These are phyloP conservation scores for Arctocebus calabarensis DNA, from an alignment of 2,797 vertebrate genomes.

Conservation along the genomic window DNA sequence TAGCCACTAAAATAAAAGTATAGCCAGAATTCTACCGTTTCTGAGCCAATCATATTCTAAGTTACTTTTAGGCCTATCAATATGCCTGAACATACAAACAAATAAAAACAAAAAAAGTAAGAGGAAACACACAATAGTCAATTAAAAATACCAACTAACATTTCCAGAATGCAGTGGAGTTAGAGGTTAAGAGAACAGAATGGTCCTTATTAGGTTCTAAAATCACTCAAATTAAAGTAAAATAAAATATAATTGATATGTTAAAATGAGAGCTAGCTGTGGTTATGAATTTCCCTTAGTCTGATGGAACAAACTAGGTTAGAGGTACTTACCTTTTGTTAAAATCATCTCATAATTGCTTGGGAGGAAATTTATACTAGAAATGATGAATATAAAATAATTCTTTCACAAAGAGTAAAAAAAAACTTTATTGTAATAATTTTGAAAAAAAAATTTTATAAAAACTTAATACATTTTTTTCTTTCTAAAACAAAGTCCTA, in stretches of 20 bases:
- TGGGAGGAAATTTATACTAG: not conserved
- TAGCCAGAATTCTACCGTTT: not conserved
- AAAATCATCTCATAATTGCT: not conserved
- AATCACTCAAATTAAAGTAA: not conserved
- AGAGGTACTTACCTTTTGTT: not conserved
- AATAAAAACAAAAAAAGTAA: not conserved
- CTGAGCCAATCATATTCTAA: not conserved
- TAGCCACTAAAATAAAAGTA: conserved; percentile 12
- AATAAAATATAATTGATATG: not conserved
- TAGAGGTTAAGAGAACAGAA: not conserved
- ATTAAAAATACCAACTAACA: conserved; percentile 23
- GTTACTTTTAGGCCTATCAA: not conserved
- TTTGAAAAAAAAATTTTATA: not conserved
- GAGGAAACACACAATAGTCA: not conserved
- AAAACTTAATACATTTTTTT: not conserved
- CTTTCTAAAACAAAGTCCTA: not conserved
- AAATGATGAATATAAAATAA: conserved; percentile 22
- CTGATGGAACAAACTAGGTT: not conserved
- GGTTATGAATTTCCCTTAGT: conserved; percentile 14
- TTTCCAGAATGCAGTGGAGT: not conserved
- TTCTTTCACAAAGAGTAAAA: not conserved
- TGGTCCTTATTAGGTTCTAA: not conserved
- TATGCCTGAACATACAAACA: not conserved
- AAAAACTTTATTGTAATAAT: not conserved
- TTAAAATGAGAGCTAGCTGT: conserved; percentile 24